phyloP scores from a whole-genome alignment of 2,113 vertebrate genomes.

The Pimephales promelas region DNA sequence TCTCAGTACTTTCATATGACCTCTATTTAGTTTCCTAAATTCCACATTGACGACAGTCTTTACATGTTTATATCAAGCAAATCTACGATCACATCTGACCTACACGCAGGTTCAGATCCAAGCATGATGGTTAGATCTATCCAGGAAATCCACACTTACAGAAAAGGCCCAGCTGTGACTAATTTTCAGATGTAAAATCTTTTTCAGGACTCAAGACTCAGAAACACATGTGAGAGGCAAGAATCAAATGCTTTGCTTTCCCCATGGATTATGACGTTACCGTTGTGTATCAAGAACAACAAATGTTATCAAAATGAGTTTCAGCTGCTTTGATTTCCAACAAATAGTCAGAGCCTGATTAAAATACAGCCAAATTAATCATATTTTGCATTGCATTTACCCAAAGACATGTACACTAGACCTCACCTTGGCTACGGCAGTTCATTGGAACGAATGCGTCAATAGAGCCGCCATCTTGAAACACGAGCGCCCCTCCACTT shows the following conservation, averaged over 20 bases:
- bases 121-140: constrained; percentile 25
- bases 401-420: no score
- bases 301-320: neutral
- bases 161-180: constrained; percentile 7
- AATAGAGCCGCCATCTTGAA: no score
- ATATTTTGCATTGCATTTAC: no score
- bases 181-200: constrained; percentile 20
- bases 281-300: neutral
- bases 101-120: constrained; percentile 15
- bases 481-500: no score
- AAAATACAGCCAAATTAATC: neutral
- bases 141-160: constrained; percentile 37
- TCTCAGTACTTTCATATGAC: no score
- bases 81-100: constrained; percentile 12
- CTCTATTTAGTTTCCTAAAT: neutral
- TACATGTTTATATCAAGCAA: constrained; percentile 3
- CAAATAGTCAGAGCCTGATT: neutral
- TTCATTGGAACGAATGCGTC: no score
- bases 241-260: neutral
- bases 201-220: neutral
- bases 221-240: neutral
- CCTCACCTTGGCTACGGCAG: no score
- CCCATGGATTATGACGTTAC: neutral
- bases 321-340: neutral
- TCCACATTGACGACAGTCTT: constrained; percentile 18